These are phyloP conservation scores for Setophaga coronata DNA, from an alignment of 2,113 vertebrate species.

Conservation along the genomic window DNA sequence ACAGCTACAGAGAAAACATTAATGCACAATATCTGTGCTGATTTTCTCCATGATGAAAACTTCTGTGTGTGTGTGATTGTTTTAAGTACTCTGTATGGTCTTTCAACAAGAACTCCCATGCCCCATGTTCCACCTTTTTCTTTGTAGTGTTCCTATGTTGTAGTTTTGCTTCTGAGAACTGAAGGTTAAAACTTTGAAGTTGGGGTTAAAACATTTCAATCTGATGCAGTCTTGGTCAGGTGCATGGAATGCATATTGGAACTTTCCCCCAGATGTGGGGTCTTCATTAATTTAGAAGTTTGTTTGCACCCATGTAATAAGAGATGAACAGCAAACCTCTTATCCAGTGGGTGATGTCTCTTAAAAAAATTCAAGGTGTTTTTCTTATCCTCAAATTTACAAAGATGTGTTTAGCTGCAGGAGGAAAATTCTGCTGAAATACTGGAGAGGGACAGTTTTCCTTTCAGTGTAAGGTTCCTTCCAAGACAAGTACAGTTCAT, in stretches of 20 bases:
- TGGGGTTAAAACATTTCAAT: not conserved
- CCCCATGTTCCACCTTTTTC: not conserved
- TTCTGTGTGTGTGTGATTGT: not conserved
- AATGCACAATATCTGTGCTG: not conserved
- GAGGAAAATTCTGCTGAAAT: not conserved
- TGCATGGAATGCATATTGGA: not conserved
- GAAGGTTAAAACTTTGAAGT: not conserved
- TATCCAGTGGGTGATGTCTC: rapidly evolving
- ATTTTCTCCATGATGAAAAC: not conserved
- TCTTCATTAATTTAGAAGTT: not conserved
- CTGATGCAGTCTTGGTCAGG: not conserved
- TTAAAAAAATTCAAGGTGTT: not conserved
- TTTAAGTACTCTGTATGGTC: not conserved
- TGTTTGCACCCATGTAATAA: not conserved
- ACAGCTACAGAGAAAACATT: not conserved
- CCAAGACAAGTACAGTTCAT: rapidly evolving
- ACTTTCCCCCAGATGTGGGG: not conserved
- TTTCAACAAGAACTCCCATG: not conserved
- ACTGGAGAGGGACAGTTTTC: not conserved
- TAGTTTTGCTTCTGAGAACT: not conserved
- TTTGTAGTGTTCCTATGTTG: not conserved
- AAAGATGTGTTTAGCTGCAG: not conserved
- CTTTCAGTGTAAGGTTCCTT: not conserved
- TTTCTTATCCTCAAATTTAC: not conserved
- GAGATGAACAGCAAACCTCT: not conserved